Percentiles rank a stretch among this genome's conserved stretches.
Evolutionary conservation across 2,113 vertebrate genomes (phyloP).

Genomic region (Neomonachus schauinslandi): DNA sequence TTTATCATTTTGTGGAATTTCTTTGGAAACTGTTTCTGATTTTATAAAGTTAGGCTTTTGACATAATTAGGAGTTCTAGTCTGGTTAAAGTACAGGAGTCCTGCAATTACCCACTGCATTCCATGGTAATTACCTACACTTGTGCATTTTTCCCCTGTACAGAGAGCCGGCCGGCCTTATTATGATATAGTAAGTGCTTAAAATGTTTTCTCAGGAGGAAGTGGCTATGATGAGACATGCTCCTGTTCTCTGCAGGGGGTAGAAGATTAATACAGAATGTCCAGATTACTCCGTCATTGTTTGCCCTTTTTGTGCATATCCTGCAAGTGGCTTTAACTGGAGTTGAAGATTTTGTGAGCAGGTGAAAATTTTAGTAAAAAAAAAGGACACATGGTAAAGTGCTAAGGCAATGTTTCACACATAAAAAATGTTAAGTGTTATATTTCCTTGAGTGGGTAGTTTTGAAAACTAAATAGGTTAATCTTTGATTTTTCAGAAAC

Average conservation of each 20-base stretch:
- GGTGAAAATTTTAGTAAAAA: not conserved
- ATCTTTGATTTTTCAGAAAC: not conserved
- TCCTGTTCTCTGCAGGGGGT: not conserved
- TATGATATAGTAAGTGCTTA: not conserved
- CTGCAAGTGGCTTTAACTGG: constrained; percentile 8
- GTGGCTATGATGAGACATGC: not conserved
- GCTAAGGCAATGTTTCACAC: not conserved
- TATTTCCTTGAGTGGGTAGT: not conserved
- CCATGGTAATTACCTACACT: constrained; percentile 20
- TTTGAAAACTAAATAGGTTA: constrained; percentile 26
- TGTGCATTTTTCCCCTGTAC: not conserved
- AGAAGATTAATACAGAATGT: not conserved
- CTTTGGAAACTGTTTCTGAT: constrained; percentile 46
- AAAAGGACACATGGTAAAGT: not conserved
- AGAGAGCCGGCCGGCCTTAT: not conserved
- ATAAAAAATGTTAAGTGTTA: not conserved
- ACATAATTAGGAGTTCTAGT: constrained; percentile 73
- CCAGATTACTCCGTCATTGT: not conserved
- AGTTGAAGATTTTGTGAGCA: not conserved
- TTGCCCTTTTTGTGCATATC: not conserved
- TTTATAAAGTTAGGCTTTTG: constrained; percentile 57
- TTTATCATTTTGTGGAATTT: constrained; percentile 38
- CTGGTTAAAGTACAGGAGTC: constrained; percentile 41
- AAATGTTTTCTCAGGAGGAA: not conserved
- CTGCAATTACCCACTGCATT: constrained; percentile 43